A percentile compares a stretch with the other conserved stretches of the same genome.
Evolutionary conservation across 1,140 invertebrate species (phyloP).

Genomic region (Rhopalosiphum maidis): DNA sequence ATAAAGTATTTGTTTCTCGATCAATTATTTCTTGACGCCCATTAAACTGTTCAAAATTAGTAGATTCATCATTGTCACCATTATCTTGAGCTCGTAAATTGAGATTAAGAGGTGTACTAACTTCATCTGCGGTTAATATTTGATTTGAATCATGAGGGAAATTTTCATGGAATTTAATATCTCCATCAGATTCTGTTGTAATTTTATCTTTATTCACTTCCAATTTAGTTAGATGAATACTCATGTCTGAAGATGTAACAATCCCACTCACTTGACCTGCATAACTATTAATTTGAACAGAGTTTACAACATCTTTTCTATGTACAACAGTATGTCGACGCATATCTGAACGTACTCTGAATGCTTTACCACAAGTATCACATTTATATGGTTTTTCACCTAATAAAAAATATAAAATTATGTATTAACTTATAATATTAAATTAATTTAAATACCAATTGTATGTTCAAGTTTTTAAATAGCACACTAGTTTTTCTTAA

Average conservation of each 20-base stretch:
- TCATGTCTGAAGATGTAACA: conserved; percentile 51
- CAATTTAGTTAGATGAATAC: conserved; percentile 42
- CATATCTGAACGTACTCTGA: conserved; percentile 85
- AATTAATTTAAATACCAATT: not conserved
- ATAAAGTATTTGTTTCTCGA: conserved; percentile 58
- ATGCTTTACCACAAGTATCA: conserved; percentile 79
- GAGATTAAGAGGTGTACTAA: conserved; percentile 54
- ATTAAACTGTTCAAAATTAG: conserved; percentile 48
- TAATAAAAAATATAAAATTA: conserved; percentile 59
- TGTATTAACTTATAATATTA: not conserved
- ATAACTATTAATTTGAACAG: conserved; percentile 54
- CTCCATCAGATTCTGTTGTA: conserved; percentile 19
- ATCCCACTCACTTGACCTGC: conserved; percentile 42
- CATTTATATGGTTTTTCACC: conserved; percentile 84
- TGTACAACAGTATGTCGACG: conserved; percentile 87
- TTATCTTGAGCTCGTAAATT: conserved; percentile 58
- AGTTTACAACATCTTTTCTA: conserved; percentile 64
- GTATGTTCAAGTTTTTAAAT: not conserved
- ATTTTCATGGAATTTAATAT: conserved; percentile 48
- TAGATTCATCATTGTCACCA: conserved; percentile 44
- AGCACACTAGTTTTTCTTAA: not conserved
- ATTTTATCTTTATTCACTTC: conserved; percentile 49
- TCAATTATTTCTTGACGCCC: conserved; percentile 56
- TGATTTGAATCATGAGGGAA: conserved; percentile 51
- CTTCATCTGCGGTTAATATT: conserved; percentile 19